Base-by-base conservation (phyloP, 2,113 vertebrate genomes). In the Macrotis lagotis region DNA sequence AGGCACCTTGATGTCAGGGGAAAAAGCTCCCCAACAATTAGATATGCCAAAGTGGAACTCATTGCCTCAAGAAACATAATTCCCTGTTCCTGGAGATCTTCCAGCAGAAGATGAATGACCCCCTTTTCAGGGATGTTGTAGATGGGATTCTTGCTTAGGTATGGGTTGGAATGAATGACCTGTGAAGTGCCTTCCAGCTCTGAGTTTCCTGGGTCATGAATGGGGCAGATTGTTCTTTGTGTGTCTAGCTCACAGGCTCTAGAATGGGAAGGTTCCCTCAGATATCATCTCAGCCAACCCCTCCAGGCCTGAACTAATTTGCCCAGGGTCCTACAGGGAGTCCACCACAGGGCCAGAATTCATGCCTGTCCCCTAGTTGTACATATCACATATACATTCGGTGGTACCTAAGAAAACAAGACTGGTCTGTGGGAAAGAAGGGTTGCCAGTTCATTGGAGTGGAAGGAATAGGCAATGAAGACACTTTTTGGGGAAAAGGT, bases 301-400 rank as follows among this genome's bases (percentile, higher is more conserved):
- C n/a, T n/a, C n/a, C n/a, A n/a, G n/a, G n/a, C n/a, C n/a, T n/a
- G n/a, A n/a, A n/a, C n/a, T n/a, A n/a, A n/a, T n/a, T n/a, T n/a
- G n/a, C n/a, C n/a, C n/a, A n/a, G n/a, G 37, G 16, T 44, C 6
- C 7, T 22, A 22, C 6, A 59, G 66, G 66, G 0, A 44, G n/a
- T 7, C 37, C 7, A 74, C 11, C 5, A 22, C n/a, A 83, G n/a
- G n/a, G 66, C 66, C 37, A 83, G n/a, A 74, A 83, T 44, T 24
- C 66, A 83, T 83, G 66, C n/a, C 66, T 2, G 37, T 83, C 28
- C n/a, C n/a, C 66, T 83, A 19, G 19, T 37, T 8, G 37, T 66
- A 31, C 91, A n/a, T 37, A 91, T 96, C 97, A 74, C 74, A 91
- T 93, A 88, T 93, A 49, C 28, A 94, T 55, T 91, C 50, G 50